These are phyloP conservation scores for Sminthurides aquaticus DNA, from an alignment of 2,888 invertebrate species.

Conservation along the genomic window DNA sequence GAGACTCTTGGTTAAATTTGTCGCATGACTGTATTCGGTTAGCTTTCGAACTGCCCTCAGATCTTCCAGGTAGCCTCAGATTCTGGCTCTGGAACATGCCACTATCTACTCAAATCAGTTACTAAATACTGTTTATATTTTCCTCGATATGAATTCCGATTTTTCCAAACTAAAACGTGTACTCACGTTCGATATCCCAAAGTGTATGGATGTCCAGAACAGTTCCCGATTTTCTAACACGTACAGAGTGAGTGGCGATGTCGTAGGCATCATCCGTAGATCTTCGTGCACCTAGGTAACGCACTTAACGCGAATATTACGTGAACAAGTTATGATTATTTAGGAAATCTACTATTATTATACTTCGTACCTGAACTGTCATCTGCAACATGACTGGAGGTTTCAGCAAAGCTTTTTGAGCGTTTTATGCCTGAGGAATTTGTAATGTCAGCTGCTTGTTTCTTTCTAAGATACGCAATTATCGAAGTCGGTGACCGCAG, in stretches of 20 bases:
- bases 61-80: conserved; percentile 4
- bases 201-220: conserved; percentile 54
- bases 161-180: too few species aligned
- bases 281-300: neutral
- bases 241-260: conserved; percentile 51
- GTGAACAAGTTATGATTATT: too few species aligned
- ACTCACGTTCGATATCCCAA: conserved; percentile 49
- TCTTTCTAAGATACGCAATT: conserved; percentile 44
- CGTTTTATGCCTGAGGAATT: conserved; percentile 8
- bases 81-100: conserved; percentile 27
- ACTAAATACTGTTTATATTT: too few species aligned
- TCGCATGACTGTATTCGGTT: conserved; percentile 51
- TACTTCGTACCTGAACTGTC: neutral
- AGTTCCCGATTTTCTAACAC: conserved; percentile 53
- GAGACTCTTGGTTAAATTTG: conserved; percentile 53
- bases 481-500: conserved; percentile 55
- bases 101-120: conserved; percentile 34
- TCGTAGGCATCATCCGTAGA: conserved; percentile 9
- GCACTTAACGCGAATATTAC: too few species aligned
- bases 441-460: conserved; percentile 20
- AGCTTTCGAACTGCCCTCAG: conserved; percentile 36
- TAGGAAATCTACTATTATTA: neutral
- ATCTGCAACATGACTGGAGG: neutral
- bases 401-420: conserved; percentile 14
- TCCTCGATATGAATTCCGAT: too few species aligned